A percentile compares a stretch with the other conserved stretches of the same genome.
These are phyloP conservation scores for Rhamnusium bicolor DNA, from an alignment of 2,888 invertebrate genomes.

Conservation along the genomic window DNA sequence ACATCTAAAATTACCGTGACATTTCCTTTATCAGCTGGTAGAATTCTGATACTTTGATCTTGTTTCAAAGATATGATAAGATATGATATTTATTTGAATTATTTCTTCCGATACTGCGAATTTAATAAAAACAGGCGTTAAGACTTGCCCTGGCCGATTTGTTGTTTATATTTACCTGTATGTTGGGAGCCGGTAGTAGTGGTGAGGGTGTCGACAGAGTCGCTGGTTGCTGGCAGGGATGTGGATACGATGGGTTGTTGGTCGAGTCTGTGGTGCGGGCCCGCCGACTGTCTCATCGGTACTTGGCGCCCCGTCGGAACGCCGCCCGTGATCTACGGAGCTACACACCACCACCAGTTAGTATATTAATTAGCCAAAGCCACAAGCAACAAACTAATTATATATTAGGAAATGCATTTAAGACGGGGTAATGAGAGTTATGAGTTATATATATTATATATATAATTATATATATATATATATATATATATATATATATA, in stretches of 20 bases:
- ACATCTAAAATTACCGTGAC: no score
- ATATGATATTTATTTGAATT: no score
- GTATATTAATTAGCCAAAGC: conserved; percentile 31
- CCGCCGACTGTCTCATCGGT: conserved; percentile 67
- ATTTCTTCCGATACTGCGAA: no score
- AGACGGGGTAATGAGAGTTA: background rate
- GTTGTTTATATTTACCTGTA: conserved; percentile 62
- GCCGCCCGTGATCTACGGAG: conserved; percentile 62
- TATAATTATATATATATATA: no score
- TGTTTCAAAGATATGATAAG: no score
- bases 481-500: no score
- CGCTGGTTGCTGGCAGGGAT: conserved; percentile 62
- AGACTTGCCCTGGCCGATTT: background rate
- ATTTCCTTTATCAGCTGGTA: no score
- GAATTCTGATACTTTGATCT: no score
- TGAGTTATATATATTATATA: no score
- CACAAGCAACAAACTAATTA: conserved; percentile 15
- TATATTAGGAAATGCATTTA: background rate
- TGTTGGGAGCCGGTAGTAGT: conserved; percentile 67
- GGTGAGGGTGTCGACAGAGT: conserved; percentile 66
- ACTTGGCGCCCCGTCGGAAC: conserved; percentile 61
- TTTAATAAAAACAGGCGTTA: no score
- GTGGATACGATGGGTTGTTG: conserved; percentile 56
- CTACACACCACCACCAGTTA: conserved; percentile 48
- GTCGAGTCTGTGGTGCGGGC: conserved; percentile 62